Evolutionary conservation across 2,888 invertebrate species (phyloP).

Genomic region (Rosalia funebris): DNA sequence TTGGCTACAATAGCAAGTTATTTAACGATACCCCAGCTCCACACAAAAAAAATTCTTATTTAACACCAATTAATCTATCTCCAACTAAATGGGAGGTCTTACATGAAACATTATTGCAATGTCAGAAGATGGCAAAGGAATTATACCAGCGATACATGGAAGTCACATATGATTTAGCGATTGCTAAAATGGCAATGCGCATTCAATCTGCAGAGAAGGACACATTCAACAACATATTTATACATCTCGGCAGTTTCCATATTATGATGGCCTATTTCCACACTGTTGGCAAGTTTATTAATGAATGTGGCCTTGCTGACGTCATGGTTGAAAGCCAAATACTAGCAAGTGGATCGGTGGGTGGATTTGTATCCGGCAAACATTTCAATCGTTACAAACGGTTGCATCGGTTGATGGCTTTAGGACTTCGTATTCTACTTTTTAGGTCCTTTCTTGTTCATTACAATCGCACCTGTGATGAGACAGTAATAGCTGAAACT

Average conservation of each 20-base stretch:
- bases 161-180: conserved; percentile 55
- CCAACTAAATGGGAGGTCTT: conserved; percentile 50
- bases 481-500: background rate
- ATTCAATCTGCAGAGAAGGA: conserved; percentile 46
- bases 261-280: conserved; percentile 53
- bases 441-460: too few relatives aligned
- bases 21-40: conserved; percentile 36
- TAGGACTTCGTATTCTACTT: too few relatives aligned
- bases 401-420: conserved; percentile 41
- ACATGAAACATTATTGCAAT: conserved; percentile 44
- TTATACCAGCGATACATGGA: conserved; percentile 39
- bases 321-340: conserved; percentile 45
- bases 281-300: conserved; percentile 52
- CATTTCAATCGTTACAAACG: conserved; percentile 53
- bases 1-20: conserved; percentile 50
- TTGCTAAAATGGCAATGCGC: conserved; percentile 48
- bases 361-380: conserved; percentile 46
- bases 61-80: conserved; percentile 51
- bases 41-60: conserved; percentile 47
- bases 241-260: conserved; percentile 57
- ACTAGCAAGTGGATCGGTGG: conserved; percentile 49
- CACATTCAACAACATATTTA: conserved; percentile 31
- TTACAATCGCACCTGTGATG: conserved; percentile 27
- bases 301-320: conserved; percentile 46
- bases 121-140: conserved; percentile 45